Percentiles rank a stretch among this genome's conserved stretches.
These are phyloP conservation scores for Gnathonemus echidnorhynchus DNA, from an alignment of 2,113 vertebrate genomes.

Conservation along the genomic window DNA sequence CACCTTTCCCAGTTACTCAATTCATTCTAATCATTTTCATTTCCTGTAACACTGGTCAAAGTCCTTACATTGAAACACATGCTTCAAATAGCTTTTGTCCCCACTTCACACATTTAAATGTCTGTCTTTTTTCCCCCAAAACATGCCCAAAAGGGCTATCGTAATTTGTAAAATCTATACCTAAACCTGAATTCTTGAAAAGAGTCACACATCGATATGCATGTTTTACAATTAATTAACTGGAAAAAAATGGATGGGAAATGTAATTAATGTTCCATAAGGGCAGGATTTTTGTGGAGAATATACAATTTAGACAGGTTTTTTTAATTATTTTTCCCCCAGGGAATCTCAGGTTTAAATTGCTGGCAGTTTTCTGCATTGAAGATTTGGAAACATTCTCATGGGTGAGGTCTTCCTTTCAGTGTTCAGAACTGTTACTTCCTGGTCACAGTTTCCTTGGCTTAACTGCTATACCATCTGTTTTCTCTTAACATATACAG, in stretches of 20 bases:
- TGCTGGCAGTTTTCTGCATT: not conserved
- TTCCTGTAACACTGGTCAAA: not conserved
- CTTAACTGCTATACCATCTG: not conserved
- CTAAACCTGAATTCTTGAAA: not conserved
- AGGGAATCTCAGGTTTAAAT: not conserved
- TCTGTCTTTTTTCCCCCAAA: not conserved
- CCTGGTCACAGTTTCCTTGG: not conserved
- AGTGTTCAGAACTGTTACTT: not conserved
- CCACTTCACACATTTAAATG: not conserved
- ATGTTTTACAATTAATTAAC: not conserved
- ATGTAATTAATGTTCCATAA: not conserved
- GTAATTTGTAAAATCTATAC: not conserved
- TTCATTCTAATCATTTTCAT: not conserved
- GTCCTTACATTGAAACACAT: not conserved
- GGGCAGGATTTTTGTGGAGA: not conserved
- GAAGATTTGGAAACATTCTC: not conserved
- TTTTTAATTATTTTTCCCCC: not conserved
- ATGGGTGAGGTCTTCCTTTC: not conserved
- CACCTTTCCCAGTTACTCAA: not conserved
- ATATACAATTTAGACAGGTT: not conserved
- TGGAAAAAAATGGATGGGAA: not conserved
- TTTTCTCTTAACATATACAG: conserved; percentile 1
- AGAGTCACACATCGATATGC: not conserved
- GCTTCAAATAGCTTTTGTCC: not conserved
- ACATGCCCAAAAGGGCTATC: not conserved